Conservation (phyloP, 1,140 invertebrate species). For the Drosophila saltans region DNA sequence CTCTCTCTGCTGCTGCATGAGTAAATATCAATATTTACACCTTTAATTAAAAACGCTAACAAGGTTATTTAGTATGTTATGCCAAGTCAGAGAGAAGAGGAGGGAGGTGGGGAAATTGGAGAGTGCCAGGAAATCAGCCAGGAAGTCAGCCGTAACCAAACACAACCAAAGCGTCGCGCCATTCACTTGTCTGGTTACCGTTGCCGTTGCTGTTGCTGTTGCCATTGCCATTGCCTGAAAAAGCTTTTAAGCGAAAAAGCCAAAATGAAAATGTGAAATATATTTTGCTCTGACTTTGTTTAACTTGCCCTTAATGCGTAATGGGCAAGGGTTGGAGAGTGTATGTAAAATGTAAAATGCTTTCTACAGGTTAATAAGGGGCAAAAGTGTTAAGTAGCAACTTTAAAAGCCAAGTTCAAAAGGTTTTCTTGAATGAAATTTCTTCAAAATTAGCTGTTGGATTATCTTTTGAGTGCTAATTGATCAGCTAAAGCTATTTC, state of each 20-base stretch:
- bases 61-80: slow-evolving; percentile 76
- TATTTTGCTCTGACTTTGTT: slow-evolving; percentile 37
- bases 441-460: too few species aligned
- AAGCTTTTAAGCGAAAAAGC: slow-evolving; percentile 74
- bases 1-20: slow-evolving; percentile 38
- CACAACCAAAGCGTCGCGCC: slow-evolving; percentile 35
- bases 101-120: slow-evolving; percentile 1
- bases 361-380: slow-evolving; percentile 1
- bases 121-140: slow-evolving; percentile 53
- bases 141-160: slow-evolving; percentile 61
- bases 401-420: background rate
- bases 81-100: background rate
- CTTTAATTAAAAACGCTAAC: slow-evolving; percentile 83
- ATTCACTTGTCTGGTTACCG: slow-evolving; percentile 22
- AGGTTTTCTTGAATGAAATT: too few species aligned
- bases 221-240: slow-evolving; percentile 20
- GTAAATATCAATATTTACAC: slow-evolving; percentile 83
- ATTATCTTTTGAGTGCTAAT: too few species aligned
- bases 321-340: background rate
- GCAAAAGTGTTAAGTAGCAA: background rate
- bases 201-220: background rate
- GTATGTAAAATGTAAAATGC: background rate
- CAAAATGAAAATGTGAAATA: slow-evolving; percentile 70
- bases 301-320: slow-evolving; percentile 34
- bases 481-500: too few species aligned